A percentile compares a stretch with the other conserved stretches of the same genome.
Evolutionary conservation across 2,113 vertebrate species (phyloP).

Genomic region (Tricholaema leucomelas): DNA sequence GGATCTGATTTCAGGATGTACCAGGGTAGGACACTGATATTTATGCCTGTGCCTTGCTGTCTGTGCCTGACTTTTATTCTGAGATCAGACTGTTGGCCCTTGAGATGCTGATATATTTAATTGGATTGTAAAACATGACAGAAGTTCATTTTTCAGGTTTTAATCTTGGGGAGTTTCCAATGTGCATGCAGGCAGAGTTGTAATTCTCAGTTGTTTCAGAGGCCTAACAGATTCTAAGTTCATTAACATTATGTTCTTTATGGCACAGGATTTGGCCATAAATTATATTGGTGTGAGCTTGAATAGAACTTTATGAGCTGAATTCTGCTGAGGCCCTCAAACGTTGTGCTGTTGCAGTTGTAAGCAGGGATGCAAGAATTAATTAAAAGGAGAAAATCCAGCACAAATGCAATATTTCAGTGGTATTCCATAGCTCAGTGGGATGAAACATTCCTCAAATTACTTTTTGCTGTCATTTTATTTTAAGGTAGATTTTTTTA

Average conservation of each 20-base stretch:
- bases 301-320: conserved; percentile 36
- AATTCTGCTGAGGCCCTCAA: conserved; percentile 35
- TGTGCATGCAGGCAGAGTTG: not conserved
- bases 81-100: not conserved
- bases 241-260: conserved; percentile 59
- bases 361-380: conserved; percentile 38
- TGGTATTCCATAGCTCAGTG: not conserved
- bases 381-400: conserved; percentile 16
- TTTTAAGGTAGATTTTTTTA: not conserved
- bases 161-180: conserved; percentile 39
- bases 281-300: conserved; percentile 41
- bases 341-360: not conserved
- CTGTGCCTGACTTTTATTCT: not conserved
- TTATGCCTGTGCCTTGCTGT: not conserved
- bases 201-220: conserved; percentile 48
- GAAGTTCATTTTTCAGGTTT: conserved; percentile 37
- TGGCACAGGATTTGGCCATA: not conserved
- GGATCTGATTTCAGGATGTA: not conserved
- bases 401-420: not conserved
- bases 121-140: conserved; percentile 23
- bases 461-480: conserved; percentile 1
- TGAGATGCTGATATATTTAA: conserved; percentile 20
- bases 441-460: conserved; percentile 15
- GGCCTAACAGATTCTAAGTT: conserved; percentile 31
- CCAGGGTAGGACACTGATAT: not conserved